Conservation (phyloP, 1,140 invertebrate genomes). For the Zaprionus ghesquierei region DNA sequence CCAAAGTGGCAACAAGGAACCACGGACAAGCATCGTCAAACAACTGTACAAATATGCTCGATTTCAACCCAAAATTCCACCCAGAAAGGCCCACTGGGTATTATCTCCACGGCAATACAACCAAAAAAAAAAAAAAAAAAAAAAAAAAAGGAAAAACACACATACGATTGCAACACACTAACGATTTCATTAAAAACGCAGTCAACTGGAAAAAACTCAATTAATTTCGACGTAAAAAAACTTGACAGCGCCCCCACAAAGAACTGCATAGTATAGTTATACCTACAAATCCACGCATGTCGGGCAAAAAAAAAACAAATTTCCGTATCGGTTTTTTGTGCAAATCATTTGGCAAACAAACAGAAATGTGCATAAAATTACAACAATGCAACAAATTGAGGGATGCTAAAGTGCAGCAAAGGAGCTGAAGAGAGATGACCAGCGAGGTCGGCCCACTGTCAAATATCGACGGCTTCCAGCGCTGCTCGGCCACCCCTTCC, state of each 20-base stretch:
- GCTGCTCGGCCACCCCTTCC: neutral
- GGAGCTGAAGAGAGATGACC: neutral
- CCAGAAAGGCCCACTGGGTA: slow-evolving; percentile 47
- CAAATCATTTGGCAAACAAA: slow-evolving; percentile 80
- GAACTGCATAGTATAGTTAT: slow-evolving; percentile 3
- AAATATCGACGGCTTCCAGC: slow-evolving; percentile 60
- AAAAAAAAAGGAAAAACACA: slow-evolving; percentile 16
- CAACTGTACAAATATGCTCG: slow-evolving; percentile 56
- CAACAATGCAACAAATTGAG: slow-evolving; percentile 77
- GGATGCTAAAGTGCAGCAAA: slow-evolving; percentile 51
- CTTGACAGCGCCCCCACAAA: slow-evolving; percentile 28
- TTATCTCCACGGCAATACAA: slow-evolving; percentile 72
- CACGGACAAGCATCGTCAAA: slow-evolving; percentile 22
- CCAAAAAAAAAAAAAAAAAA: slow-evolving; percentile 24
- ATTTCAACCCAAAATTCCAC: slow-evolving; percentile 24
- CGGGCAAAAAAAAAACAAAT: slow-evolving; percentile 72
- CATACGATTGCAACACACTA: slow-evolving; percentile 65
- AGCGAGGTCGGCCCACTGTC: slow-evolving; percentile 15
- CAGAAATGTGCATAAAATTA: slow-evolving; percentile 79
- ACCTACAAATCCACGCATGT: neutral
- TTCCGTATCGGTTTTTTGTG: slow-evolving; percentile 61
- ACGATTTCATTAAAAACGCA: slow-evolving; percentile 81
- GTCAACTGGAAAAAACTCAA: slow-evolving; percentile 82
- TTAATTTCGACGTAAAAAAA: slow-evolving; percentile 73
- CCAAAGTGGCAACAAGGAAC: neutral